phyloP scores from a whole-genome alignment of 2,113 vertebrate genomes.

The Atherinomorus stipes region DNA sequence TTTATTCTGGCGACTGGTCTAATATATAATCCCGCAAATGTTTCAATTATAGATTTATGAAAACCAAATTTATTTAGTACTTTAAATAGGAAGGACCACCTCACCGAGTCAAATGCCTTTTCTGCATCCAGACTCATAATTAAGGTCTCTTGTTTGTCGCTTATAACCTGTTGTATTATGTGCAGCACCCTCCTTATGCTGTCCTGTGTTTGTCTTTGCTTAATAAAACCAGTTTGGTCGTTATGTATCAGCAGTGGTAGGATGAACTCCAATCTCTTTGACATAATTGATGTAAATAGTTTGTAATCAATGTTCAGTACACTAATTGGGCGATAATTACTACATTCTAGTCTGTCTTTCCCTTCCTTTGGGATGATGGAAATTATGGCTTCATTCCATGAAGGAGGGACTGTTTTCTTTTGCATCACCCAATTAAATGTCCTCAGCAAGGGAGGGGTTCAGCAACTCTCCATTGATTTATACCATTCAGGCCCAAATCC shows the following conservation, averaged over 20 bases:
- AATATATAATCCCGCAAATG: background rate
- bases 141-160: background rate
- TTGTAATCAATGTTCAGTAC: background rate
- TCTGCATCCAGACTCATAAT: background rate
- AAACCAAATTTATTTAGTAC: conserved; percentile 1
- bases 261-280: background rate
- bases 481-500: conserved; percentile 6
- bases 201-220: background rate
- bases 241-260: background rate
- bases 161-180: background rate
- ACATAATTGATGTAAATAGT: background rate
- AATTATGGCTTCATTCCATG: no score
- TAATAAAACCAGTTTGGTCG: background rate
- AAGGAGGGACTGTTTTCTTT: no score
- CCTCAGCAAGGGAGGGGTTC: no score
- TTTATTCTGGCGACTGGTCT: background rate
- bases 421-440: no score
- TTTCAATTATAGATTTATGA: background rate
- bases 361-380: no score
- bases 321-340: no score
- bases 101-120: conserved; percentile 8
- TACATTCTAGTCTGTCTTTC: no score
- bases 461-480: conserved; percentile 2
- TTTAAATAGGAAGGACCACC: conserved; percentile 10
- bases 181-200: background rate